These are phyloP conservation scores for Lagorchestes hirsutus DNA, from an alignment of 2,797 vertebrate species.

Conservation along the genomic window DNA sequence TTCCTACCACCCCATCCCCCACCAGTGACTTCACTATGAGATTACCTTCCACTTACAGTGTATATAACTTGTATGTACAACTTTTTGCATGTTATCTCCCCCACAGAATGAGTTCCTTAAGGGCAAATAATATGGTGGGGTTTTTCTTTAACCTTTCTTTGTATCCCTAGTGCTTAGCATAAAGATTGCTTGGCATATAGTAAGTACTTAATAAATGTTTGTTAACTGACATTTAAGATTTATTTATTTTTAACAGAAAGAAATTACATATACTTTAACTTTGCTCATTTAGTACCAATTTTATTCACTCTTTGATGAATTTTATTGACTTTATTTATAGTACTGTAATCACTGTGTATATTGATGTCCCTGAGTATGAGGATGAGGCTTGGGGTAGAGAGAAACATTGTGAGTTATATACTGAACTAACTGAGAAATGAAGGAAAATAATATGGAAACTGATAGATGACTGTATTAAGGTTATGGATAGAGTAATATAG, in stretches of 20 bases:
- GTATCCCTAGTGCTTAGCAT: conserved; percentile 8
- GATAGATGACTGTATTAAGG: background rate
- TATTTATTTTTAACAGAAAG: background rate
- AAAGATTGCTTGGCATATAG: conserved; percentile 6
- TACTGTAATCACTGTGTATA: background rate
- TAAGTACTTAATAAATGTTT: background rate
- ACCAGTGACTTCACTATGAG: conserved; percentile 5
- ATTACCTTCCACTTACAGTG: background rate
- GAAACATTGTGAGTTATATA: background rate
- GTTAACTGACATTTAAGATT: background rate
- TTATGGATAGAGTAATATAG: background rate
- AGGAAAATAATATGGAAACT: background rate
- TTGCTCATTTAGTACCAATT: background rate
- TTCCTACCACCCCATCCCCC: background rate
- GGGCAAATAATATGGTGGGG: background rate
- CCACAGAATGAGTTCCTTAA: conserved; percentile 21
- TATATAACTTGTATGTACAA: background rate
- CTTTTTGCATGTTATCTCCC: conserved; percentile 5
- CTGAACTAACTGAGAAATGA: background rate
- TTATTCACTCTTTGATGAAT: background rate
- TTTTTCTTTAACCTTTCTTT: background rate
- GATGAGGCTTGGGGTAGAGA: background rate
- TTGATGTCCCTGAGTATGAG: background rate
- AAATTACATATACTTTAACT: background rate
- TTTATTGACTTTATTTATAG: background rate